A percentile compares a stretch with the other conserved stretches of the same genome.
These are phyloP conservation scores for Coregonus suidteri DNA, from an alignment of 2,797 vertebrate species.

Conservation along the genomic window DNA sequence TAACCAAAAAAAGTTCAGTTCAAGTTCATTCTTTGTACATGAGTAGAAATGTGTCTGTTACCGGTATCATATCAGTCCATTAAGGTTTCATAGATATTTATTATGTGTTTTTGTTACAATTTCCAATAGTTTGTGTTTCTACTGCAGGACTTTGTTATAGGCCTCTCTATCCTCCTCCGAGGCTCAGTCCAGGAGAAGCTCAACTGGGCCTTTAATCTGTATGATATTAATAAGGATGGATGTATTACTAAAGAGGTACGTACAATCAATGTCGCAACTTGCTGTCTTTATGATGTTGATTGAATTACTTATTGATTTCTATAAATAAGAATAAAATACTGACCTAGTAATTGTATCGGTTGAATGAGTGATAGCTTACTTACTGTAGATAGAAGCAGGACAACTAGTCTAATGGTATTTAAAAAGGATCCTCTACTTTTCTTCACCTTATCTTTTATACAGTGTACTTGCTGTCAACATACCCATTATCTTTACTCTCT, in stretches of 20 bases:
- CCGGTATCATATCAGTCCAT: background rate
- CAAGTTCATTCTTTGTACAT: background rate
- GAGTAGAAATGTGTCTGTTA: background rate
- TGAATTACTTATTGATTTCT: background rate
- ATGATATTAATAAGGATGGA: conserved; percentile 99
- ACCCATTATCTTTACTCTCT: background rate
- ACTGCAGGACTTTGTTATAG: conserved; percentile 93
- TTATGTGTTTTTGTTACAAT: background rate
- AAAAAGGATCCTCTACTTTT: background rate
- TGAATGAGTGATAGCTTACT: background rate
- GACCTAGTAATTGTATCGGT: background rate
- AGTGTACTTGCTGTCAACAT: too few relatives aligned
- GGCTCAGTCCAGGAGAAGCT: conserved; percentile 96
- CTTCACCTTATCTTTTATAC: background rate
- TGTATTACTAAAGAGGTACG: conserved; percentile 98
- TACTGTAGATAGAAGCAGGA: background rate
- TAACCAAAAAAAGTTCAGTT: background rate
- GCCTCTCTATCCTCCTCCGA: conserved; percentile 95
- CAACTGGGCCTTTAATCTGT: conserved; percentile 99
- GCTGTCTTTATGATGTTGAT: background rate
- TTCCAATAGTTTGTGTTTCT: conserved; percentile 15
- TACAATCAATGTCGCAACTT: background rate
- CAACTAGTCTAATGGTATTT: background rate
- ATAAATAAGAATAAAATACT: background rate
- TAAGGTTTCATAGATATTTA: background rate